Evolutionary conservation across 2,888 invertebrate species (phyloP).

Genomic region (Mayetiola destructor): DNA sequence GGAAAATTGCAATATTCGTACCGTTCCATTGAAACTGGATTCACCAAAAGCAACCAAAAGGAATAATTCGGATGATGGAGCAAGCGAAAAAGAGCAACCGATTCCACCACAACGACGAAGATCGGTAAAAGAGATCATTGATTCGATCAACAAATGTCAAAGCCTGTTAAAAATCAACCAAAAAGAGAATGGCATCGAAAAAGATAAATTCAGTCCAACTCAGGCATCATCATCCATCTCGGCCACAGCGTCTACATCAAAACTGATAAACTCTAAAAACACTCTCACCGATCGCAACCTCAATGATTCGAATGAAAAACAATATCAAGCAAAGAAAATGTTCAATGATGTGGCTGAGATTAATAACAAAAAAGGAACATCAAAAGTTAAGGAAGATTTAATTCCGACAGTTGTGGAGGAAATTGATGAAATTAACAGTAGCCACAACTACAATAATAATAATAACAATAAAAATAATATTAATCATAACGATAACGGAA

Average conservation of each 20-base stretch:
- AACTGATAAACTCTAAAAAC: neutral
- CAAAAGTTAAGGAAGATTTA: too few relatives aligned
- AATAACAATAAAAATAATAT: too few relatives aligned
- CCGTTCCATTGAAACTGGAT: neutral
- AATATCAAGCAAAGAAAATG: conserved; percentile 22
- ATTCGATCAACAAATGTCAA: conserved; percentile 34
- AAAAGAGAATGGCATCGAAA: neutral
- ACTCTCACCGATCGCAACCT: conserved; percentile 14
- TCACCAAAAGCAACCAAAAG: neutral
- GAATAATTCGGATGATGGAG: neutral
- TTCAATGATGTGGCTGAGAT: conserved; percentile 21
- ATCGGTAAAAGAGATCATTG: conserved; percentile 28
- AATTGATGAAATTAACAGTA: conserved; percentile 11
- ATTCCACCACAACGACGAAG: conserved; percentile 17
- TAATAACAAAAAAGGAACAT: neutral
- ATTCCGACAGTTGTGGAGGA: conserved; percentile 16
- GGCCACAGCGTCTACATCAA: neutral
- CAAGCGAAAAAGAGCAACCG: neutral
- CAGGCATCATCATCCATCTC: neutral
- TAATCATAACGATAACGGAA: conserved; percentile 19
- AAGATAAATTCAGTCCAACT: neutral
- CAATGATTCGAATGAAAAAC: conserved; percentile 20
- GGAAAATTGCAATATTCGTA: too few relatives aligned
- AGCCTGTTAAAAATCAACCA: conserved; percentile 28
- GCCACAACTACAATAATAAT: too few relatives aligned